phyloP scores from a whole-genome alignment of 2,113 vertebrate species.

The Ctenomys sociabilis region DNA sequence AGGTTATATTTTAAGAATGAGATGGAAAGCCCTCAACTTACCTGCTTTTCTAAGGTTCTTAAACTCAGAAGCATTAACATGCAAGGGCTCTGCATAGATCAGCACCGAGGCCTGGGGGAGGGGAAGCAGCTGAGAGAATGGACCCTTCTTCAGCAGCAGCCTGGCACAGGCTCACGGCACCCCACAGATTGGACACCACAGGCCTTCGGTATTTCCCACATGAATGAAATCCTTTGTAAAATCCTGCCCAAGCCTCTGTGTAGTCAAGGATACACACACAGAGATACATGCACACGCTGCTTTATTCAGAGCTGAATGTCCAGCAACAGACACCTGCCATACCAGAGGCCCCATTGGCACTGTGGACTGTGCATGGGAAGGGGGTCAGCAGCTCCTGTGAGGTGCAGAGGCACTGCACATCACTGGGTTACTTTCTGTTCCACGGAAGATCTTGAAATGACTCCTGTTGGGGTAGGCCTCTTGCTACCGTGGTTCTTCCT shows the following conservation, averaged over 20 bases:
- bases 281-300: background rate
- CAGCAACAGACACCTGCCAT: background rate
- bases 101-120: background rate
- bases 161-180: background rate
- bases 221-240: background rate
- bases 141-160: background rate
- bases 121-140: background rate
- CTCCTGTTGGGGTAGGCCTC: background rate
- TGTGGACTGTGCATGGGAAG: fast-evolving
- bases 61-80: slow-evolving; percentile 4
- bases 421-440: background rate
- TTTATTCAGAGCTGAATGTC: slow-evolving; percentile 39
- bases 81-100: background rate
- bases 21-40: background rate
- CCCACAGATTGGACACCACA: background rate
- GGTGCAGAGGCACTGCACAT: background rate
- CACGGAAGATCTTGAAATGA: background rate
- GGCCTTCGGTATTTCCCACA: background rate
- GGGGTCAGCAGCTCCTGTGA: background rate
- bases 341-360: background rate
- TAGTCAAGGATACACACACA: background rate
- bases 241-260: background rate
- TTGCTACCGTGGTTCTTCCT: background rate
- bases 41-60: background rate
- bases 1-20: slow-evolving; percentile 3